Evolutionary conservation across 2,888 invertebrate genomes (phyloP).

Genomic region (Prenolepis imparis): DNA sequence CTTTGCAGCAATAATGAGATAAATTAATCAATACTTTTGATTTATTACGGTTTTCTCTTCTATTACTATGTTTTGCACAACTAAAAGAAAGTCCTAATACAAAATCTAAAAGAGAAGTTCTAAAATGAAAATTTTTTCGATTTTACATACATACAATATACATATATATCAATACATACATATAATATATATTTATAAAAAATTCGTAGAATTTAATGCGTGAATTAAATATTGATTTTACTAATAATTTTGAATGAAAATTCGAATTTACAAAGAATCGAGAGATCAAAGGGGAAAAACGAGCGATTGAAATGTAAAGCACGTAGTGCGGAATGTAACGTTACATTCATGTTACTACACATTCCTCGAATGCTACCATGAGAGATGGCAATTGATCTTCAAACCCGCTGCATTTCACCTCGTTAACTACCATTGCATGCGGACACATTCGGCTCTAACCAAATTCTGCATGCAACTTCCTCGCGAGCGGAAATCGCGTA

Average conservation of each 20-base stretch:
- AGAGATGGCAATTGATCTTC: constrained; percentile 41
- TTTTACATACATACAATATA: neutral
- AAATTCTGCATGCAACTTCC: constrained; percentile 37
- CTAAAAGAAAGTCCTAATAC: too few relatives aligned
- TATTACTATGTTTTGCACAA: too few relatives aligned
- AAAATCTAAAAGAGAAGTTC: too few relatives aligned
- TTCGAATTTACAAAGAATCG: too few relatives aligned
- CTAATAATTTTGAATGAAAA: neutral
- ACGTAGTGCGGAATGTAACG: neutral
- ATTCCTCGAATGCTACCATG: constrained; percentile 3
- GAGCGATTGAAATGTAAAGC: neutral
- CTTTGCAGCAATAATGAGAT: too few relatives aligned
- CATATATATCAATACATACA: neutral
- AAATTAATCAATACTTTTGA: too few relatives aligned
- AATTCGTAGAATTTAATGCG: neutral
- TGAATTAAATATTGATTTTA: neutral
- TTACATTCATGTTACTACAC: constrained; percentile 8
- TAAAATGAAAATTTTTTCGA: too few relatives aligned
- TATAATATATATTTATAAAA: neutral
- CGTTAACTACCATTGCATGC: constrained; percentile 29
- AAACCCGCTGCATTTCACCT: constrained; percentile 15
- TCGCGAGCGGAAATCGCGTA: constrained; percentile 24
- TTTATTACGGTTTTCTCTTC: too few relatives aligned
- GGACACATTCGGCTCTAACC: constrained; percentile 18
- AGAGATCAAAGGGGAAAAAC: neutral